Evolutionary conservation across 2,113 vertebrate species (phyloP).

Genomic region (Proteles cristata): DNA sequence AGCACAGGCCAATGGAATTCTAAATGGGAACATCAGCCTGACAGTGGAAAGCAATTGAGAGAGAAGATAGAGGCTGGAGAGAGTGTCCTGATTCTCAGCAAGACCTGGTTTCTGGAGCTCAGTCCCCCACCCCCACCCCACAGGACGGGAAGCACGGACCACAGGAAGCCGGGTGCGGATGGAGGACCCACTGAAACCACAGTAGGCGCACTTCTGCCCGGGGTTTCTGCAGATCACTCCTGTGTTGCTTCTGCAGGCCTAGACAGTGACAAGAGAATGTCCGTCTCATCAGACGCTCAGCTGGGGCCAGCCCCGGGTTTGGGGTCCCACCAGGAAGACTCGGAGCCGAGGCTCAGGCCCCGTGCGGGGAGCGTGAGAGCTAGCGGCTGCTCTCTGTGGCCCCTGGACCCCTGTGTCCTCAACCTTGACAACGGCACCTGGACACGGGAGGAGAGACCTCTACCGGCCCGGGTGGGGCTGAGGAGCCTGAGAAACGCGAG

Average conservation of each 20-base stretch:
- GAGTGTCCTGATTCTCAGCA: not conserved
- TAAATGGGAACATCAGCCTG: not conserved
- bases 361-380: not conserved
- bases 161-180: not conserved
- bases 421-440: not conserved
- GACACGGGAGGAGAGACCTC: not conserved
- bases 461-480: rapidly evolving
- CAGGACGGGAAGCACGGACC: not conserved
- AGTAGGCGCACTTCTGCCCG: not conserved
- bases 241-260: not conserved
- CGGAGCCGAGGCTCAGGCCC: too few species aligned
- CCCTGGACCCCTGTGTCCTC: too few species aligned
- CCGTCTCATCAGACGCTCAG: not conserved
- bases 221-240: not conserved
- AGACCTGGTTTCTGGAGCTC: slow-evolving; percentile 18
- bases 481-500: too few species aligned
- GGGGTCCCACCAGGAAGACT: not conserved
- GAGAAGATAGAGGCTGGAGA: not conserved
- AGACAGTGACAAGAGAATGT: not conserved
- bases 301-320: rapidly evolving
- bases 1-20: not conserved
- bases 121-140: too few species aligned
- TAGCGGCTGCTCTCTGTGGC: not conserved
- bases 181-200: not conserved
- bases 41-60: not conserved